A percentile compares a stretch with the other conserved stretches of the same genome.
Conservation (phyloP, 2,797 vertebrate genomes). For the Coranthus polyacanthus region DNA sequence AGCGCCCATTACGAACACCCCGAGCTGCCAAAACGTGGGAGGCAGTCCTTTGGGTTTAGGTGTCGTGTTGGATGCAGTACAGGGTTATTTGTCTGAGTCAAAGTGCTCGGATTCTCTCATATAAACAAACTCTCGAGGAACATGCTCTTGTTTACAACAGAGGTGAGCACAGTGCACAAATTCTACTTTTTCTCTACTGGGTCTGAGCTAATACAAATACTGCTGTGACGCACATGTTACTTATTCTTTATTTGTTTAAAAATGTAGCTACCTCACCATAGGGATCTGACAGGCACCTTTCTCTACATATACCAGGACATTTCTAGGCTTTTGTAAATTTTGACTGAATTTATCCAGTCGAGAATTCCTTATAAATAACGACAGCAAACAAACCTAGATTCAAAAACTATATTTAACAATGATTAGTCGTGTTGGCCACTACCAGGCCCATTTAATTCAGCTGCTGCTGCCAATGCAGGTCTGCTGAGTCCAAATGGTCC, state of each 20-base stretch:
- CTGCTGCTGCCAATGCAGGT: background rate
- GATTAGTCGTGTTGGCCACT: background rate
- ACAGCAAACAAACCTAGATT: too few species aligned
- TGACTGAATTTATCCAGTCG: too few species aligned
- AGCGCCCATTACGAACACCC: slow-evolving; percentile 56
- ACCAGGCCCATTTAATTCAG: background rate
- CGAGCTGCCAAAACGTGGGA: slow-evolving; percentile 33
- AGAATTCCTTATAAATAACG: too few species aligned
- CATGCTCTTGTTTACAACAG: slow-evolving; percentile 28
- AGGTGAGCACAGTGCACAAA: background rate
- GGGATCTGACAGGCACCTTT: too few species aligned
- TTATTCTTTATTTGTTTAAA: background rate
- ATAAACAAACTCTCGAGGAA: slow-evolving; percentile 41
- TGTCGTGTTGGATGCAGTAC: slow-evolving; percentile 13
- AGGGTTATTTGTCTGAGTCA: slow-evolving; percentile 45
- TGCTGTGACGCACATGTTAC: background rate
- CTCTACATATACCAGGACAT: too few species aligned
- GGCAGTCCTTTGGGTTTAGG: slow-evolving; percentile 59
- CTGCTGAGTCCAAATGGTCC: background rate
- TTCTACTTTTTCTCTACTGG: background rate
- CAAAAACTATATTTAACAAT: background rate
- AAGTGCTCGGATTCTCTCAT: slow-evolving; percentile 28
- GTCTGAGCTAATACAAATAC: background rate
- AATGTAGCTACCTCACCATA: background rate
- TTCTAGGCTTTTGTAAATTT: too few species aligned